These are phyloP conservation scores for Dicentrarchus labrax DNA, from an alignment of 2,113 vertebrate genomes.

Conservation along the genomic window DNA sequence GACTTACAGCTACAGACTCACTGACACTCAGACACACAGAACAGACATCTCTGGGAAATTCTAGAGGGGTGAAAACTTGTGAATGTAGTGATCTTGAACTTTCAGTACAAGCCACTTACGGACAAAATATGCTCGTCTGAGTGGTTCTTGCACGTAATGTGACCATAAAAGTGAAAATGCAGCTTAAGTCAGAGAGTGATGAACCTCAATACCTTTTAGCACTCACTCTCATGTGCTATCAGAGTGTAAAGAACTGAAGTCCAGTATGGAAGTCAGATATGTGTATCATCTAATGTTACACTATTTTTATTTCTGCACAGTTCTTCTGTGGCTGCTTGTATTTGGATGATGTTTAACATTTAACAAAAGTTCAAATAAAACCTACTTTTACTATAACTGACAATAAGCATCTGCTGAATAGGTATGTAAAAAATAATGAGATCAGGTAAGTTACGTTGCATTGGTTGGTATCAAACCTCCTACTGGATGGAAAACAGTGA, in stretches of 20 bases:
- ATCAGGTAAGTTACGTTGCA: no score
- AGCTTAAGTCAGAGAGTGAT: no score
- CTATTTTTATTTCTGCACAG: background rate
- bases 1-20: constrained; percentile 41
- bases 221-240: no score
- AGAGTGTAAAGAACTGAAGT: background rate
- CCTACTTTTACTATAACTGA: no score
- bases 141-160: background rate
- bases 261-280: background rate
- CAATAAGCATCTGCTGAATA: no score
- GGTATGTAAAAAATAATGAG: no score
- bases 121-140: background rate
- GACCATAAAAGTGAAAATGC: no score
- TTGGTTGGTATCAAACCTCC: no score
- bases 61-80: no score
- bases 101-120: background rate
- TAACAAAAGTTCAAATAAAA: no score
- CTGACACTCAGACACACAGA: background rate
- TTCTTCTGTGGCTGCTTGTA: background rate
- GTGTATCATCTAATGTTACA: background rate
- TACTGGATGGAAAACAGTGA: no score
- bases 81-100: background rate
- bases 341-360: background rate
- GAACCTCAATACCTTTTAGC: no score
- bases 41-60: background rate